These are phyloP conservation scores for Spea bombifrons DNA, from an alignment of 2,113 vertebrate species.

Conservation along the genomic window DNA sequence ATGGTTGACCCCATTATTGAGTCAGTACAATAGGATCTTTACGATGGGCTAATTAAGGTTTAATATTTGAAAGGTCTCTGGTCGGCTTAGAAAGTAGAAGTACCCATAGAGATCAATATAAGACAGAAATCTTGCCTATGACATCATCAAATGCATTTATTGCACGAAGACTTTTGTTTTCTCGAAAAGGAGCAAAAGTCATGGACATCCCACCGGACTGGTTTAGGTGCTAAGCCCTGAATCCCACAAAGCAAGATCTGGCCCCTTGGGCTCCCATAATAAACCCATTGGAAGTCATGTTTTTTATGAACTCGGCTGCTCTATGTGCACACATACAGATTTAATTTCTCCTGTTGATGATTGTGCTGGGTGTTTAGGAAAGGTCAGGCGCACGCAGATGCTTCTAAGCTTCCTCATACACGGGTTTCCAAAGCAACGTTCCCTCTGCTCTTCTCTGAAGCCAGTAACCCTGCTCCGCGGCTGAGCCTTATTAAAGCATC, in stretches of 20 bases:
- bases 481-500: conserved; percentile 16
- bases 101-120: too few species aligned
- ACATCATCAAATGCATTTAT: too few species aligned
- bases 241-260: background rate
- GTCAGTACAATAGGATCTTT: too few species aligned
- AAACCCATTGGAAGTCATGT: conserved; percentile 5
- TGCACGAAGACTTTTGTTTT: too few species aligned
- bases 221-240: too few species aligned
- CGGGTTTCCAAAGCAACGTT: conserved; percentile 40
- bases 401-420: background rate
- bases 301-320: background rate
- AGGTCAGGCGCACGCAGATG: conserved; percentile 31
- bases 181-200: too few species aligned
- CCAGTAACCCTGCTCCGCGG: background rate
- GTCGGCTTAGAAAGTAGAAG: too few species aligned
- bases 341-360: conserved; percentile 37
- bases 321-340: conserved; percentile 19
- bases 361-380: conserved; percentile 33
- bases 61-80: too few species aligned
- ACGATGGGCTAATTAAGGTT: too few species aligned
- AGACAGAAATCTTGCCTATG: too few species aligned
- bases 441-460: conserved; percentile 10
- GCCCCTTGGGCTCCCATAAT: background rate
- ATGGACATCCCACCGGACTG: too few species aligned
- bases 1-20: too few species aligned